Percentiles rank a stretch among this genome's conserved stretches.
Evolutionary conservation across 2,797 vertebrate species (phyloP).

Genomic region (Leptatherina wallacei): DNA sequence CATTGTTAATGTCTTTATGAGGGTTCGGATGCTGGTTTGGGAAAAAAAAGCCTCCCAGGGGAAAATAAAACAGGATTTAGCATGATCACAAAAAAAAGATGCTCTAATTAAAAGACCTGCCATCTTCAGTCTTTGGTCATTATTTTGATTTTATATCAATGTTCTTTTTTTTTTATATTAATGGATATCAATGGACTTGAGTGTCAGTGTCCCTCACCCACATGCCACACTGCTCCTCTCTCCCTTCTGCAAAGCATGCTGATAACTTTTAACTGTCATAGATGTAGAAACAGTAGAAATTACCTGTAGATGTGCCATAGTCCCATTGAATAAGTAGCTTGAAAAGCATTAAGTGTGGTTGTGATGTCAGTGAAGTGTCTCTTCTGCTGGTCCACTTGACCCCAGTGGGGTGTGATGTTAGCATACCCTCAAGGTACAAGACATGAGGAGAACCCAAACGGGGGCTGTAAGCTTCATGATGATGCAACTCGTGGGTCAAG

Average conservation of each 20-base stretch:
- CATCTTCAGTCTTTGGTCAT: constrained; percentile 85
- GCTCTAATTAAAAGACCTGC: constrained; percentile 55
- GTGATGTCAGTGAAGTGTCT: constrained; percentile 76
- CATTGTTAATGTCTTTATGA: constrained; percentile 41
- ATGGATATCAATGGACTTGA: constrained; percentile 88
- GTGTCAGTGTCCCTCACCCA: constrained; percentile 87
- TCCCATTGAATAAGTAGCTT: constrained; percentile 37
- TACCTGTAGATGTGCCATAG: constrained; percentile 41
- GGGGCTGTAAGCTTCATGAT: constrained; percentile 74
- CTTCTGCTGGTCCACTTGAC: constrained; percentile 79
- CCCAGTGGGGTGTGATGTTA: constrained; percentile 79
- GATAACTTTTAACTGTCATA: constrained; percentile 75
- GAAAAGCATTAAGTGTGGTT: constrained; percentile 58
- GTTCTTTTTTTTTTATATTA: constrained; percentile 84
- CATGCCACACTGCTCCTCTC: constrained; percentile 87
- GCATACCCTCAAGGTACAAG: constrained; percentile 72
- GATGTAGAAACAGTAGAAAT: constrained; percentile 65
- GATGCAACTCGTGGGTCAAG: constrained; percentile 75
- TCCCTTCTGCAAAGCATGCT: constrained; percentile 84
- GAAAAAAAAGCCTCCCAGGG: constrained; percentile 16
- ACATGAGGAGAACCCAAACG: constrained; percentile 52
- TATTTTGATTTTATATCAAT: constrained; percentile 87
- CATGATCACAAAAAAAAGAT: constrained; percentile 31
- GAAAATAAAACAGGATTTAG: constrained; percentile 54
- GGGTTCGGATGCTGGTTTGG: constrained; percentile 37